These are phyloP conservation scores for Amblyraja radiata DNA, from an alignment of 2,797 vertebrate genomes.

Conservation along the genomic window DNA sequence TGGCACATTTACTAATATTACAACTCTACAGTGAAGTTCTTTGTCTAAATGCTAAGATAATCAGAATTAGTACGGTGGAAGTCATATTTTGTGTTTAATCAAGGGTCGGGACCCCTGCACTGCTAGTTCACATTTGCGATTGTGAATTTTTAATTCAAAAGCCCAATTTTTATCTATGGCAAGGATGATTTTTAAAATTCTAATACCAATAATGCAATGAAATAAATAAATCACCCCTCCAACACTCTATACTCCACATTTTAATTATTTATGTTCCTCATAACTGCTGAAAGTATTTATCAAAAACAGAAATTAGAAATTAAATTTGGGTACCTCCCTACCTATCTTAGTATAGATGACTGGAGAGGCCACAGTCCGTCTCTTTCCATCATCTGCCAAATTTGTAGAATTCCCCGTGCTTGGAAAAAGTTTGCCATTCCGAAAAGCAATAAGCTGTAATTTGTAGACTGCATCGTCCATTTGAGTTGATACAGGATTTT, in stretches of 20 bases:
- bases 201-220: neutral
- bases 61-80: neutral
- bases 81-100: neutral
- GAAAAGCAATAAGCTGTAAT: slow-evolving; percentile 88
- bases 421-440: slow-evolving; percentile 93
- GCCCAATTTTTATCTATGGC: neutral
- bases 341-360: slow-evolving; percentile 89
- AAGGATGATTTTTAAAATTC: neutral
- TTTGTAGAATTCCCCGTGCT: slow-evolving; percentile 81
- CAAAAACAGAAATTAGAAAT: neutral
- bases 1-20: neutral
- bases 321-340: slow-evolving; percentile 47
- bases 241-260: neutral
- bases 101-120: no score
- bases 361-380: slow-evolving; percentile 80
- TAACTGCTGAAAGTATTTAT: neutral
- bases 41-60: neutral
- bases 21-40: neutral
- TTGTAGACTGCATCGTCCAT: slow-evolving; percentile 74
- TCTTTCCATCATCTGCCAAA: slow-evolving; percentile 74
- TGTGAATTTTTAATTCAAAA: neutral
- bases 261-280: neutral
- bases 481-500: slow-evolving; percentile 62
- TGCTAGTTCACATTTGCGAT: neutral
- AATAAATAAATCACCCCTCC: neutral